Percentiles rank a stretch among this genome's conserved stretches.
phyloP scores from a whole-genome alignment of 2,113 vertebrate genomes.

The Sylvicapra grimmia region DNA sequence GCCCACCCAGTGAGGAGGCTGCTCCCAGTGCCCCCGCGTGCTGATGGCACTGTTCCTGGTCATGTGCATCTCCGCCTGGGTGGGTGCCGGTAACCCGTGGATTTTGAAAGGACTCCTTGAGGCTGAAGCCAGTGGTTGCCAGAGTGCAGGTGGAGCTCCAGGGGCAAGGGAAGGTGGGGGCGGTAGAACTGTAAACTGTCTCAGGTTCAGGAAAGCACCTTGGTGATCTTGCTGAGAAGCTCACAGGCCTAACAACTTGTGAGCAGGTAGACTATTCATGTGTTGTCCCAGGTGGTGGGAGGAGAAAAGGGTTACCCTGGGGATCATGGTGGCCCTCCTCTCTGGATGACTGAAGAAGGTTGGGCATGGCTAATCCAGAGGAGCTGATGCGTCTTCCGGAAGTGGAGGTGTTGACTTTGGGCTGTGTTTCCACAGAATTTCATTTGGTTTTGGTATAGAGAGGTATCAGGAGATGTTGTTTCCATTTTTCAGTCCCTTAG shows the following conservation, averaged over 20 bases:
- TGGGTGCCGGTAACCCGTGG: fast-evolving
- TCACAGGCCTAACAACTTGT: not conserved
- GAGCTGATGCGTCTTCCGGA: not conserved
- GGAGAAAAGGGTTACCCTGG: not conserved
- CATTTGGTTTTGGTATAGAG: not conserved
- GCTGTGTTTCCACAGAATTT: not conserved
- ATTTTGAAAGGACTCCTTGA: not conserved
- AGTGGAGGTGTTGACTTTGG: not conserved
- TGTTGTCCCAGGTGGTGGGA: not conserved
- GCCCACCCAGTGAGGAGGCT: not conserved
- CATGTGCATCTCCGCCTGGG: fast-evolving
- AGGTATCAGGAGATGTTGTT: not conserved
- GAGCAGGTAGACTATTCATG: not conserved
- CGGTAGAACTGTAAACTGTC: not conserved
- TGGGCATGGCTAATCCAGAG: not conserved
- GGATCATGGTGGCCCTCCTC: not conserved
- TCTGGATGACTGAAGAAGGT: not conserved
- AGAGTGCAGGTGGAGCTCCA: not conserved
- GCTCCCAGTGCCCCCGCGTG: fast-evolving
- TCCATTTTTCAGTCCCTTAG: not conserved
- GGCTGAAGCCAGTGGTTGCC: not conserved
- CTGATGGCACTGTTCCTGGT: no score
- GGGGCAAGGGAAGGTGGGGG: not conserved
- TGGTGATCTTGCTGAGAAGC: not conserved
- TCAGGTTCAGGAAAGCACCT: not conserved